Base-by-base conservation (phyloP, 2,113 vertebrate genomes). In the Mesoclemmys tuberculata region DNA sequence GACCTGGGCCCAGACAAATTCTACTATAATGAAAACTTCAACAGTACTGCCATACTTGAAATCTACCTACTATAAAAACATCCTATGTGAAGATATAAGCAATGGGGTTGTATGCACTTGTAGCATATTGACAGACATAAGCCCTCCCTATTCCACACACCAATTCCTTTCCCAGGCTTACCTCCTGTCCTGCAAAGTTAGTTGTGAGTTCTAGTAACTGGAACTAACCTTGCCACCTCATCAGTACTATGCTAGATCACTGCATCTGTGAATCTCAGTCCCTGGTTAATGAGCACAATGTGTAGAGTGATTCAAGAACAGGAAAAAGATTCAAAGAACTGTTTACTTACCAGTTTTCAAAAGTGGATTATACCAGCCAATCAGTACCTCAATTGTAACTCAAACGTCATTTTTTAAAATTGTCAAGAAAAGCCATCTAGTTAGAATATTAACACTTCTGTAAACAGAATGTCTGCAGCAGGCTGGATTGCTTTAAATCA, bases 51-150 rank as follows among this genome's bases (percentile, higher is more conserved):
- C 88, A 22, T 3, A 61, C 27, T 71, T 56, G n/a, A 41, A 5
- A 21, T 0, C 0, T 29, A 75, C 35, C 8, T n/a, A 68, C 9
- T 19, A 19, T 68, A n/a, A 68, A 68, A 68, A 68, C 19, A 16
- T 18, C 13, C 4, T 68, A n/a, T n/a, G 16, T 68, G 61, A 68
- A n/a, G 35, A 68, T 19, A 68, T 38, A n/a, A 10, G 14, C 64
- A 68, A 10, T 68, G 18, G 8, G 64, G 35, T 38, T 68, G 35
- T n/a, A 18, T 68, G 35, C 35, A n/a, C 8, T 10, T 38, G 35
- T n/a, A 21, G 8, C 18, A 21, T n/a, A 68, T 22, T n/a, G 35
- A 68, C 35, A n/a, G 35, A 19, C 64, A 68, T 12, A n/a, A 68
- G 18, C 18, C 35, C 35, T 35, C 31, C 13, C 64, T 35, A n/a